Percentiles rank a stretch among this genome's conserved stretches.
Conservation (phyloP, 2,888 invertebrate genomes). For the Brenthis hecate region DNA sequence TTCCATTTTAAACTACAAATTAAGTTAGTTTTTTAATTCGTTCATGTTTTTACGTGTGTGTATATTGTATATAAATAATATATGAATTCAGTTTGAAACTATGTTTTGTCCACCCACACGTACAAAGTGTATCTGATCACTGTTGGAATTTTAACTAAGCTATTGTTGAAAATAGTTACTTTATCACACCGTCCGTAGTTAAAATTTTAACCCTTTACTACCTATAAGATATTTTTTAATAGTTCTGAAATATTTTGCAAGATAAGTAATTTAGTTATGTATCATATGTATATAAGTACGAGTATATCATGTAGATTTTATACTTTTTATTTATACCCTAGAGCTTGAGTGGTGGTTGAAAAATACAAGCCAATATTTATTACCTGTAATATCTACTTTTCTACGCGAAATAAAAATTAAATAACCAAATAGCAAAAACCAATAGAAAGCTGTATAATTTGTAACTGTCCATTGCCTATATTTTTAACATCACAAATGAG, state of each 20-base stretch:
- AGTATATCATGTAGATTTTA: too few relatives aligned
- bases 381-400: constrained; percentile 6
- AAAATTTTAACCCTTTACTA: too few relatives aligned
- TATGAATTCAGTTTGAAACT: background rate
- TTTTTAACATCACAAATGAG: constrained; percentile 68
- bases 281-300: too few relatives aligned
- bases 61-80: background rate
- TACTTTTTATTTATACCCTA: too few relatives aligned
- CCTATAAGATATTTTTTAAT: too few relatives aligned
- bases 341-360: too few relatives aligned
- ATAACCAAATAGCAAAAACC: constrained; percentile 21
- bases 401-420: constrained; percentile 6
- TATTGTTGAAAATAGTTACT: too few relatives aligned
- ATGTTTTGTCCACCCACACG: background rate
- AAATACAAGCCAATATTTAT: background rate
- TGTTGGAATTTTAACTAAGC: constrained; percentile 6
- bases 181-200: too few relatives aligned
- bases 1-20: background rate
- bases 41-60: too few relatives aligned
- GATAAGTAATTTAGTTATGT: too few relatives aligned
- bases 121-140: background rate
- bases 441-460: constrained; percentile 36
- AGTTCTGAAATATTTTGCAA: too few relatives aligned
- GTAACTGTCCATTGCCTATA: constrained; percentile 46
- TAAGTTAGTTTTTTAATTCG: background rate